Evolutionary conservation across 2,113 vertebrate genomes (phyloP).

Genomic region (Leucopternis melanops): DNA sequence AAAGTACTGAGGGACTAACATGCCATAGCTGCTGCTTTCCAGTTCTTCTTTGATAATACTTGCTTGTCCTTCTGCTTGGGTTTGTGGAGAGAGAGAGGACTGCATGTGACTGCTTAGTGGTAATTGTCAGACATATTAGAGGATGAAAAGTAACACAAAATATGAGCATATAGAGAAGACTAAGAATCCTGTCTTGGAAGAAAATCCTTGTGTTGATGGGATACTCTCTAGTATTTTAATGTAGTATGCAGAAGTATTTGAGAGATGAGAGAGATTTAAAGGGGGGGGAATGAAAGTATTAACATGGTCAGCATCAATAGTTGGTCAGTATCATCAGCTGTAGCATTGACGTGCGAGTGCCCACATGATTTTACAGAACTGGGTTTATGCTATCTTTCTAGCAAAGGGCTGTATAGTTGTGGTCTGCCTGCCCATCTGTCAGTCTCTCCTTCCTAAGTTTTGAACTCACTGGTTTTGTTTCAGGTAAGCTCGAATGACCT

Average conservation of each 20-base stretch:
- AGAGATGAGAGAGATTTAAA: neutral
- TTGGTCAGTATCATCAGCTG: neutral
- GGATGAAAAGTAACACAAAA: neutral
- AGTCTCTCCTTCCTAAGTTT: neutral
- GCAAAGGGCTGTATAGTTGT: neutral
- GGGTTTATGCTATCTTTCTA: neutral
- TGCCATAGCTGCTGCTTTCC: neutral
- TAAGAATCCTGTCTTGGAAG: neutral
- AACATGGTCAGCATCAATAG: neutral
- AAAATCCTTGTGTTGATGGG: neutral
- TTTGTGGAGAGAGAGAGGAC: neutral
- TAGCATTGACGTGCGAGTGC: neutral
- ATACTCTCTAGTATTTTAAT: neutral
- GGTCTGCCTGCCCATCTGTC: neutral
- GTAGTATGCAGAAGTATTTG: neutral
- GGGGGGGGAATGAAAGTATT: neutral
- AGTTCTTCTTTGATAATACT: neutral
- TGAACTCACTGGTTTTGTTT: neutral
- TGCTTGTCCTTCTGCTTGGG: neutral
- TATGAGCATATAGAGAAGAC: neutral
- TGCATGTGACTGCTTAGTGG: neutral
- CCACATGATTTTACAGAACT: neutral
- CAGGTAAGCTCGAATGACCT: neutral
- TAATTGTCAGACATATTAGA: neutral
- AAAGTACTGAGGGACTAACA: neutral